These are phyloP conservation scores for Quadriops clusia DNA, from an alignment of 2,888 invertebrate species.

Conservation along the genomic window DNA sequence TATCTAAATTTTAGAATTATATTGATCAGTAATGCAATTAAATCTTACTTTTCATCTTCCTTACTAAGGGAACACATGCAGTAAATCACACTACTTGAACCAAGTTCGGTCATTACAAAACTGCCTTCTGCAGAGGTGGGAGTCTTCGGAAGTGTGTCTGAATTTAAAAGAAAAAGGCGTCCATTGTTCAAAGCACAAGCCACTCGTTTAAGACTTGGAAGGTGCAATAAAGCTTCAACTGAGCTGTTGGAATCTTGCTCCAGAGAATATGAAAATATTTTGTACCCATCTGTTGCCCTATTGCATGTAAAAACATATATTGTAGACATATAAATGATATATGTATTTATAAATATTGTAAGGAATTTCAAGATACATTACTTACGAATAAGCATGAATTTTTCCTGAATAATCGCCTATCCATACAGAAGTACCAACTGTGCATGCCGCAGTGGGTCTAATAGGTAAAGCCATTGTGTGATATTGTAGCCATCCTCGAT, in stretches of 20 bases:
- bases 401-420: conserved; percentile 81
- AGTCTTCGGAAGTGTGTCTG: conserved; percentile 45
- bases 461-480: conserved; percentile 45
- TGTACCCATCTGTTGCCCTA: conserved; percentile 44
- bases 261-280: conserved; percentile 51
- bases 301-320: not conserved
- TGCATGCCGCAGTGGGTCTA: conserved; percentile 58
- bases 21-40: too few relatives aligned
- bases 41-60: conserved; percentile 30
- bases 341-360: not conserved
- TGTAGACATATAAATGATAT: not conserved
- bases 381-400: conserved; percentile 68
- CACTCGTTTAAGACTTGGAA: conserved; percentile 58
- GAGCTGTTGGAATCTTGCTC: conserved; percentile 55
- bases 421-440: conserved; percentile 72
- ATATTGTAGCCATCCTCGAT: conserved; percentile 51
- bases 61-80: conserved; percentile 51
- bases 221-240: conserved; percentile 55
- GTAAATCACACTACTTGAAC: conserved; percentile 54
- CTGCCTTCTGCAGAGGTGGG: conserved; percentile 58
- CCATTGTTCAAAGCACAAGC: conserved; percentile 73
- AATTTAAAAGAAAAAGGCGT: conserved; percentile 59
- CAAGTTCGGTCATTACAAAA: conserved; percentile 67
- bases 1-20: too few relatives aligned
- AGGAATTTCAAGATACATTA: conserved; percentile 3